Base-by-base conservation (phyloP, 1,140 invertebrate species). In the Drosophila baimaii region DNA sequence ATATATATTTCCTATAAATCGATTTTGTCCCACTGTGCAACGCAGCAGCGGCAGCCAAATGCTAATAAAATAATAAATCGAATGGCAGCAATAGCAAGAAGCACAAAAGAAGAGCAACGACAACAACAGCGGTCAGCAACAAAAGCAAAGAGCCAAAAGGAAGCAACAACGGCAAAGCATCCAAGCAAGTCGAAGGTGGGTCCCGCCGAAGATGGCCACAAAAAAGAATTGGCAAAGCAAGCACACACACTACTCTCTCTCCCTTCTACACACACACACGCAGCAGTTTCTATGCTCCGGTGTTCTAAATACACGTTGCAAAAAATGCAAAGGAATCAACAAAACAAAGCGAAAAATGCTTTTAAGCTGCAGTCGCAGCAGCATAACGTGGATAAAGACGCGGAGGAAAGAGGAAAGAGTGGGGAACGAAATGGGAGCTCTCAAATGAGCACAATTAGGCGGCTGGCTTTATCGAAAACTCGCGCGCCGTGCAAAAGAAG, bases 31-130 rank as follows among this genome's bases (percentile, higher is more conserved):
- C 82, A 88, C 70, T 77, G 82, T 86, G 31, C 61, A 25, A 9
- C 25, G 29, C 9, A 29, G n/a, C 54, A 13, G 33, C 55, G 62
- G 57, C 62, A 81, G 56, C 55, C 57, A 68, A 84, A 85, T 85
- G 83, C 79, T 89, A 88, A 88, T 88, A 88, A 83, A 83, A 88
- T 86, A 86, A 88, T 88, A 88, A 89, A 88, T 88, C 83, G 84
- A 88, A 88, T 76, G 63, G 72, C 73, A 77, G 23, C 51, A 49
- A 65, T 39, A 46, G 43, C 49, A 68, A 21, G 27, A 65, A 44
- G 47, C 58, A 49, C 55, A 64, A 82, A 73, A 68, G 59, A 59
- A 76, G 74, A 83, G 68, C 68, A 70, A 68, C 62, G 19, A 35
- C 73, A 85, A 29, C 73, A 81, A 27, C 23, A 29, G 74, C 75